Evolutionary conservation across 1,140 invertebrate genomes (phyloP), one percentile per base, ranked within the genome.

Genomic region (Dendrolimus kikuchii): DNA sequence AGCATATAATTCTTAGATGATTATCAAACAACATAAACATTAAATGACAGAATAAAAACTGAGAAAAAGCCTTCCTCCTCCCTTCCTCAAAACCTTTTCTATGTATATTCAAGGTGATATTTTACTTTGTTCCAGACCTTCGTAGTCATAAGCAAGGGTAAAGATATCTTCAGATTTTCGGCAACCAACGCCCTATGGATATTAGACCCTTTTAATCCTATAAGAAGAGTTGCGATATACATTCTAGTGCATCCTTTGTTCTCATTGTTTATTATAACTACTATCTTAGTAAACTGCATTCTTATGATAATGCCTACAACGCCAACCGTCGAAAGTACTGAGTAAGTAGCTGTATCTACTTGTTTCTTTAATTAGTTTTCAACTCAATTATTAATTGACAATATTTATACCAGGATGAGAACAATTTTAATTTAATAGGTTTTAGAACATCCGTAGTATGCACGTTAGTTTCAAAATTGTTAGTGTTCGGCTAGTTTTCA

Each of bases 121-220:
- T 23, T 23, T 8, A 4, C 80, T 86, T 88, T 77, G 77, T 91
- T 92, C 53, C 92, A 99, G 97, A 98, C 97, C 83, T 99, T 99
- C 91, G 94, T 98, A 90, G 97, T 99, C 74, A 91, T 99, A 88
- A 98, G 96, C 90, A 98, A 95, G 92, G 97, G 97, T 89, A 98
- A 96, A 91, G 96, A 98, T 90, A 98, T 99, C 90, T 99, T 97
- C 92, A 93, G 97, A 89, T 99, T 99, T 92, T 98, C 95, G 89
- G 96, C 97, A 78, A 96, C 96, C 67, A 94, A 98, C 87, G 96
- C 96, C 83, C 89, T 99, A 86, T 99, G 94, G 92, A 91, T 98
- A 81, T 91, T 99, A 76, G 95, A 96, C 89, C 97, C 98, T 64
- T 99, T 99, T 90, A 98, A 98, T 90, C 96, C 97, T 64, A 94